Base-by-base conservation (phyloP, 2,888 invertebrate genomes). In the Sussaba pulchella region DNA sequence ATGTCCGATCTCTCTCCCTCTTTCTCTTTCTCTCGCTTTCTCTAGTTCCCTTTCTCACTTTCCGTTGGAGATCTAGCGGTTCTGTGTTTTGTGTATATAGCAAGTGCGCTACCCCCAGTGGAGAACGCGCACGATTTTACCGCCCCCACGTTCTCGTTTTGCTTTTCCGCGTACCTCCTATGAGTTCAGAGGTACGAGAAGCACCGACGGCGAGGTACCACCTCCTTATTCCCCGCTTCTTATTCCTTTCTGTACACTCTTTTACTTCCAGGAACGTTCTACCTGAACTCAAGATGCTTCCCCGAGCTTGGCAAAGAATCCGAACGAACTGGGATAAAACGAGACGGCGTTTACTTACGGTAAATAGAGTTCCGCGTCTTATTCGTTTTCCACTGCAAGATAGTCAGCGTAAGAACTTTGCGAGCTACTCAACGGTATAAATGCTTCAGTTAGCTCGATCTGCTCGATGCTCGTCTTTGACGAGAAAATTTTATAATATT, bases 101-200 rank as follows among this genome's bases (percentile, higher is more conserved):
- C 69, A 78, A 61, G 78, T 67, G 71, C 71, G 75, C 80, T n/a
- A 80, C 39, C 69, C 74, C 80, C 74, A 69, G 26, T 74, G 78
- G 72, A 64, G 75, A 75, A 78, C 72, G 67, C 52, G 75, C 67
- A 63, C 71, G 67, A 80, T 80, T 78, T 78, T 77, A 78, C 61
- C 76, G 57, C 74, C 82, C 81, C 54, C 69, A 45, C 63, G 64
- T 66, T 81, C 70, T 83, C 81, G 75, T 78, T 72, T 82, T 54
- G 17, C 14, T 41, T 57, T 67, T 31, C 59, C 12, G 67, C 67
- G 50, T 82, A 66, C 70, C 67, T 73, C 50, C 72, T 69, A 75
- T 57, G 63, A 59, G 52, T 39, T 61, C 17, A 41, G 43, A 50
- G 67, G 52, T 47, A 47, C 47, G 21, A 43, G 12, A 31, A 57